Evolutionary conservation across 1,140 invertebrate genomes (phyloP).

Genomic region (Penaeus vannamei): DNA sequence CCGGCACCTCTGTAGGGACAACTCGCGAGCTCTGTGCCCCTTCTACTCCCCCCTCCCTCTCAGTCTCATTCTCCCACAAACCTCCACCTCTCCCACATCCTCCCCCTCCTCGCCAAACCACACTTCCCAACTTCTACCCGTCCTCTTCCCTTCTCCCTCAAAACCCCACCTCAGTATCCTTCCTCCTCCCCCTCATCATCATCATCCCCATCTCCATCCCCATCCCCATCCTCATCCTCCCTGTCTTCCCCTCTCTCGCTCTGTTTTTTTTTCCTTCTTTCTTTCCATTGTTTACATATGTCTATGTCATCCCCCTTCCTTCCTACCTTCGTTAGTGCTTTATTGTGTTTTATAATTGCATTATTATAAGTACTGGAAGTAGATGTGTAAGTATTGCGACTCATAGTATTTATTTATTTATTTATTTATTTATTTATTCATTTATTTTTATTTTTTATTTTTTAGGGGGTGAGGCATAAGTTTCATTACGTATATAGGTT

Average conservation of each 20-base stretch:
- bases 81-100: not conserved
- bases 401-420: no score
- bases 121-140: not conserved
- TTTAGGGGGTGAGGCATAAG: no score
- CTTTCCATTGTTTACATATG: not conserved
- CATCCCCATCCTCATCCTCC: not conserved
- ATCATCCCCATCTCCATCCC: not conserved
- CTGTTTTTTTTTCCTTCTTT: constrained; percentile 39
- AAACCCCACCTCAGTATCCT: not conserved
- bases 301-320: not conserved
- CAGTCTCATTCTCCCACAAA: not conserved
- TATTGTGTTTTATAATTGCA: not conserved
- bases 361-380: no score
- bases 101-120: not conserved
- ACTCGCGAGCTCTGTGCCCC: no score
- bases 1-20: no score
- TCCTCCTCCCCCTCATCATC: not conserved
- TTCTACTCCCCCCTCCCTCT: not conserved
- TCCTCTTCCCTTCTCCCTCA: not conserved
- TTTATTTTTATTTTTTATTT: no score
- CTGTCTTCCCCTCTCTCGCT: constrained; percentile 10
- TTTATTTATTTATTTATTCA: no score
- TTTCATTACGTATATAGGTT: no score
- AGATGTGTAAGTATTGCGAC: no score
- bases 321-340: not conserved